Conservation (phyloP, 2,113 vertebrate genomes). For the Toxotes jaculatrix region DNA sequence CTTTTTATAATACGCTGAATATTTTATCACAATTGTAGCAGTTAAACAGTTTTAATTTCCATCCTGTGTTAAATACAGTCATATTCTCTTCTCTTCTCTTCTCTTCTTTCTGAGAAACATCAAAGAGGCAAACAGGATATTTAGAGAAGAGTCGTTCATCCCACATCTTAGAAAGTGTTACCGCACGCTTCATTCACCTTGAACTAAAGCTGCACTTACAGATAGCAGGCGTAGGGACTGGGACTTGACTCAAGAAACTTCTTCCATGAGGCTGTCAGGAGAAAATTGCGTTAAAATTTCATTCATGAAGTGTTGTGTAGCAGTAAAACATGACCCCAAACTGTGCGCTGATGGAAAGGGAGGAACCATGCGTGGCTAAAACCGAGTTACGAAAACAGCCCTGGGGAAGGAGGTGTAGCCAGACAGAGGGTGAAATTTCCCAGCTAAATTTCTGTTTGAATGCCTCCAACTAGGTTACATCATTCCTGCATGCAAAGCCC, state of each 20-base stretch:
- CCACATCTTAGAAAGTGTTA: slow-evolving; percentile 15
- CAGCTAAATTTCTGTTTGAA: neutral
- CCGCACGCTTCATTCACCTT: slow-evolving; percentile 36
- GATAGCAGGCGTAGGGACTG: neutral
- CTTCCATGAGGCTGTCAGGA: neutral
- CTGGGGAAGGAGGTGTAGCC: neutral
- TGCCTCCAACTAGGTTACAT: slow-evolving; percentile 9
- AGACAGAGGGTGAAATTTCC: neutral
- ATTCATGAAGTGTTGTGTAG: slow-evolving; percentile 19
- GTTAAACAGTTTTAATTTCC: slow-evolving; percentile 44
- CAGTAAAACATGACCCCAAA: slow-evolving; percentile 25
- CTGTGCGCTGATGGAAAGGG: slow-evolving; percentile 20
- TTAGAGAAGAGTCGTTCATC: slow-evolving; percentile 17
- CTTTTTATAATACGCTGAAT: slow-evolving; percentile 52
- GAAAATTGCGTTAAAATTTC: slow-evolving; percentile 29
- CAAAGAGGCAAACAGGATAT: slow-evolving; percentile 35
- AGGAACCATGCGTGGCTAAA: slow-evolving; percentile 9
- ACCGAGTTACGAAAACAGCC: neutral
- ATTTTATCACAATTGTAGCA: slow-evolving; percentile 55
- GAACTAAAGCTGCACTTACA: neutral
- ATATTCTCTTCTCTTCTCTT: slow-evolving; percentile 6
- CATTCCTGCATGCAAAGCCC: slow-evolving; percentile 3
- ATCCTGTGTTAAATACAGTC: slow-evolving; percentile 13
- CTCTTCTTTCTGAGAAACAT: neutral
- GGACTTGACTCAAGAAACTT: neutral